Evolutionary conservation across 2,888 invertebrate genomes (phyloP).

Genomic region (Amiota minor): DNA sequence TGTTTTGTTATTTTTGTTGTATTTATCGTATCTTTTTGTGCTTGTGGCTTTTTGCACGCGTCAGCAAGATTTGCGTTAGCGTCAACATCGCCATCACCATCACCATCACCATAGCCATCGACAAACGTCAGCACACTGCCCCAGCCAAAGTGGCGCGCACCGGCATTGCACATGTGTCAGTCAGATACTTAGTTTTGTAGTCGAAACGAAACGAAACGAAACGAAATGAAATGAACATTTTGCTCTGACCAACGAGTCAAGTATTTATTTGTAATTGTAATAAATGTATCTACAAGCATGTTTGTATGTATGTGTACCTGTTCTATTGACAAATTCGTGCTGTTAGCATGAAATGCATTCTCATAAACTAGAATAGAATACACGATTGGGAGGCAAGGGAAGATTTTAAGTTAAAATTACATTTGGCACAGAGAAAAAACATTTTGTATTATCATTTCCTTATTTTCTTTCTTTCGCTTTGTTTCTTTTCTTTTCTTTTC

Average conservation of each 20-base stretch:
- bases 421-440: not conserved
- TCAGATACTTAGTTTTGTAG: not conserved
- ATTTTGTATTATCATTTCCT: conserved; percentile 13
- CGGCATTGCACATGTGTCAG: conserved; percentile 59
- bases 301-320: conserved; percentile 44
- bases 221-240: no score
- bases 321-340: conserved; percentile 22
- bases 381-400: no score
- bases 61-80: not conserved
- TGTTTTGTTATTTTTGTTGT: no score
- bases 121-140: no score
- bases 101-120: not conserved
- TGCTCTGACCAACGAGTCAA: no score
- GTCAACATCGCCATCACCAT: not conserved
- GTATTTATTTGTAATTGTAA: no score
- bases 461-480: not conserved
- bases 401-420: not conserved
- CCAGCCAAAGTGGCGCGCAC: conserved; percentile 40
- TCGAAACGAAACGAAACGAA: no score
- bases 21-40: no score
- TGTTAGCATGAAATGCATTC: conserved; percentile 4
- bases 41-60: no score
- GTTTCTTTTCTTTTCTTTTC: conserved; percentile 38
- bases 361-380: no score
- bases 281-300: conserved; percentile 12